A percentile compares a stretch with the other conserved stretches of the same genome.
Evolutionary conservation across 23 tunicate genomes (phyloP).

Genomic region (Phallusia fumigata): DNA sequence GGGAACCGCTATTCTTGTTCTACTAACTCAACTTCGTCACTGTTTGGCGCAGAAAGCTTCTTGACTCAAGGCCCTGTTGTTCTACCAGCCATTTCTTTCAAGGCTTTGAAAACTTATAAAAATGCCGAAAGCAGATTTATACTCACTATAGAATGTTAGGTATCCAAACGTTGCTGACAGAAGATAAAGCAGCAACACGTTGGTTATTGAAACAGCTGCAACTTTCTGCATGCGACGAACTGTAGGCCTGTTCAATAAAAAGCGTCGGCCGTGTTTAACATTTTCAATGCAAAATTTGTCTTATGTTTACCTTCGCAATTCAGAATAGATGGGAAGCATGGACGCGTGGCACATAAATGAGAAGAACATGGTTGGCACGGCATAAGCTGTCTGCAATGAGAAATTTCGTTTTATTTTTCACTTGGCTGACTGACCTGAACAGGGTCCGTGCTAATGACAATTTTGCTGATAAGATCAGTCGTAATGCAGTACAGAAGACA

Average conservation of each 20-base stretch:
- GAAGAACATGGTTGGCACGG: conserved; percentile 91
- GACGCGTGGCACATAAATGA: conserved; percentile 97
- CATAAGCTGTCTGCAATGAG: conserved; percentile 69
- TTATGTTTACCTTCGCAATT: conserved; percentile 65
- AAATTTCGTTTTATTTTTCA: no score
- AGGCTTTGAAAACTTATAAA: no score
- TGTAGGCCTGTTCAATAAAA: conserved; percentile 44
- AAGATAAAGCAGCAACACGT: conserved; percentile 52
- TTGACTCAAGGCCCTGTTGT: no score
- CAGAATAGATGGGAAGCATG: conserved; percentile 90
- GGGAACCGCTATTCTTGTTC: no score
- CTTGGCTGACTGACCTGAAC: no score
- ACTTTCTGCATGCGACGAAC: conserved; percentile 74
- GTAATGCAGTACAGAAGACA: no score
- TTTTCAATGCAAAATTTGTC: no score
- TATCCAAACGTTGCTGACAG: conserved; percentile 74
- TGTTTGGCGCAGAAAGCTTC: no score
- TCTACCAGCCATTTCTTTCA: no score
- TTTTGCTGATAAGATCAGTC: no score
- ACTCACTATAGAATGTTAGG: conserved; percentile 86
- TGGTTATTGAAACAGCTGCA: conserved; percentile 50
- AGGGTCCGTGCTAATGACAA: no score
- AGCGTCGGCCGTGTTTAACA: not conserved
- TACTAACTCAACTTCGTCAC: no score
- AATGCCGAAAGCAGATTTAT: not conserved